Base-by-base conservation (phyloP, 2,113 vertebrate genomes). In the Eleginops maclovinus region DNA sequence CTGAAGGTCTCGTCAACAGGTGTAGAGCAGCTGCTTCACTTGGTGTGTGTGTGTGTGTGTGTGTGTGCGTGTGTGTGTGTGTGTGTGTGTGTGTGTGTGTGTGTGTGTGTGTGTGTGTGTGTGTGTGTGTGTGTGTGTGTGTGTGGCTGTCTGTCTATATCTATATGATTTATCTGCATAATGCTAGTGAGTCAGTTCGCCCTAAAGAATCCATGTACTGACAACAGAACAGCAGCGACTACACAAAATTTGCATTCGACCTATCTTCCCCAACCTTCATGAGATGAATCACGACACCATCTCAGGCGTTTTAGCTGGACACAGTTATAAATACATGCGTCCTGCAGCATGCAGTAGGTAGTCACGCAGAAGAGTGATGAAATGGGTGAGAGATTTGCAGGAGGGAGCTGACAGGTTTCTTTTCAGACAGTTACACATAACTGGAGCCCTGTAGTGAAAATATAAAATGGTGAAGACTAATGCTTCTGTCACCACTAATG, bases 201-300 rank as follows among this genome's bases (percentile, higher is more conserved):
- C 16, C n/a, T 50, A 9, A 51, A 13, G 54, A 44, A 61, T 26
- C 31, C 12, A 3, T 44, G 22, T 22, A 13, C 53, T 24, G n/a
- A 51, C 19, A 65, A n/a, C 36, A 66, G 54, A 36, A 46, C 40
- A 54, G 61, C 62, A 12, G 47, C 60, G 72, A 54, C 36, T 44
- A 15, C 64, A 44, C 3, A 10, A 10, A 26, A 68, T 84, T 41
- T 84, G 14, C 72, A 75, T 82, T 43, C 65, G 31, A 56, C 73
- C 3, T 9, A 9, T 61, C 65, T 55, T 64, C 47, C 28, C 47
- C 43, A 53, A 72, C 71, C 55, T 68, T 51, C 43, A 72, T 9
- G 0, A 36, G 50, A 77, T 77, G 82, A 91, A 21, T 88, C 84
- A 82, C 75, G 26, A 1, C 1, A 68, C 62, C 75, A 46, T 69